Evolutionary conservation across 2,797 vertebrate genomes (phyloP), one percentile per base, ranked within the genome.

Genomic region (Clarias pachynema): DNA sequence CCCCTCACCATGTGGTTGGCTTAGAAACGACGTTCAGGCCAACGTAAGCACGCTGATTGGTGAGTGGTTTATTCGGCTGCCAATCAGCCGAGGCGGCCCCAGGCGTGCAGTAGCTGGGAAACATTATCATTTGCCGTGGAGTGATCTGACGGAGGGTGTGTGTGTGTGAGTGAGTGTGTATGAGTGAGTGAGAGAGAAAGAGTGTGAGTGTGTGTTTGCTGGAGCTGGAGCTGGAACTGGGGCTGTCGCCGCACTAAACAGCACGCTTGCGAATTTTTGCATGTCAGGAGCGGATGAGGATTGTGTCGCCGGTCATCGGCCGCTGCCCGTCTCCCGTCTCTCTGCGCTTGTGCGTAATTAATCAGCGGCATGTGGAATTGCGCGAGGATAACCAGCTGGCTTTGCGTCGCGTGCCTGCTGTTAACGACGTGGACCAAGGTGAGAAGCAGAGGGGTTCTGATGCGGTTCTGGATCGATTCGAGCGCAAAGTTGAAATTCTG

Each of bases 371-470:
- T 97, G 96, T 94, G 94, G 96, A 94, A 94, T 89, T 91, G 92
- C 91, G 92, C 88, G 88, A 90, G 95, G 94, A 94, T 96, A 95
- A 93, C 91, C 91, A 93, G 91, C 92, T 89, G 94, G 94, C 91
- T 96, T 89, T 91, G 93, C 89, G 92, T 93, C 89, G 92, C 94
- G 91, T 93, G 94, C 91, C 94, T 96, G 94, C 95, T 97, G 93
- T 94, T 97, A 93, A 95, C 95, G 95, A 94, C 95, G 91, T 96
- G 96, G 94, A 94, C 95, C 89, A 92, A 96, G 96, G 96, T 97
- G 96, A 95, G 94, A 75, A 70, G 75, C 57, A 82, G 84, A 87
- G 79, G 79, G 90, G 85, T 86, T 73, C 79, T 22, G 53, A 84
- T 31, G 44, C 63, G 63, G 20, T 57, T 73, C 70, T 62, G 70